Conservation (phyloP, 2,888 invertebrate species). For the Spodoptera exigua region DNA sequence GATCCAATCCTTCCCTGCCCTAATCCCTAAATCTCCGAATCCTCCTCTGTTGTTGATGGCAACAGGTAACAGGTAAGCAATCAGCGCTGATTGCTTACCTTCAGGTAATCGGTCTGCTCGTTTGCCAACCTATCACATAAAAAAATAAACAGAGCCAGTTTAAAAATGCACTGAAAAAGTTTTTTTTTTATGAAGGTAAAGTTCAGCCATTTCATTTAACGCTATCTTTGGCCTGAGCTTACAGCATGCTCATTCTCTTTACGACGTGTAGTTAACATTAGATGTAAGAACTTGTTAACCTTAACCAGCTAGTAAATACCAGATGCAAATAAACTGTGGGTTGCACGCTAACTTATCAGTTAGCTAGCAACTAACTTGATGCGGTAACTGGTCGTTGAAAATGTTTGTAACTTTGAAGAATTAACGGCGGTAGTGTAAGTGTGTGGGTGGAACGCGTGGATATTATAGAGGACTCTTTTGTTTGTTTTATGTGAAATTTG, state of each 20-base stretch:
- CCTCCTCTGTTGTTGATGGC: no score
- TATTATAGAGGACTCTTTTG: no score
- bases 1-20: no score
- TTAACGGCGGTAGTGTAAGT: constrained; percentile 12
- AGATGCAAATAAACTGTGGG: constrained; percentile 61
- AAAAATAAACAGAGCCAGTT: no score
- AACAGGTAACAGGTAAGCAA: no score
- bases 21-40: no score
- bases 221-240: constrained; percentile 21
- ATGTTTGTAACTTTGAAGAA: constrained; percentile 1
- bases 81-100: no score
- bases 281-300: constrained; percentile 55
- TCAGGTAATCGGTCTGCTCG: no score
- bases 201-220: constrained; percentile 22
- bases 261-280: constrained; percentile 35
- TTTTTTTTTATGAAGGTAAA: no score
- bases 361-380: constrained; percentile 42
- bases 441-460: not conserved
- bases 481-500: no score
- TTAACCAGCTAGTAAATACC: constrained; percentile 61
- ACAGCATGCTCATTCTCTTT: constrained; percentile 27
- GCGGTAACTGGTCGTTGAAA: constrained; percentile 41
- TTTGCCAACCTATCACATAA: no score
- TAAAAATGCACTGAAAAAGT: no score
- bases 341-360: constrained; percentile 58